A percentile compares a stretch with the other conserved stretches of the same genome.
Evolutionary conservation across 2,888 invertebrate species (phyloP).

Genomic region (Eristalis tenax): DNA sequence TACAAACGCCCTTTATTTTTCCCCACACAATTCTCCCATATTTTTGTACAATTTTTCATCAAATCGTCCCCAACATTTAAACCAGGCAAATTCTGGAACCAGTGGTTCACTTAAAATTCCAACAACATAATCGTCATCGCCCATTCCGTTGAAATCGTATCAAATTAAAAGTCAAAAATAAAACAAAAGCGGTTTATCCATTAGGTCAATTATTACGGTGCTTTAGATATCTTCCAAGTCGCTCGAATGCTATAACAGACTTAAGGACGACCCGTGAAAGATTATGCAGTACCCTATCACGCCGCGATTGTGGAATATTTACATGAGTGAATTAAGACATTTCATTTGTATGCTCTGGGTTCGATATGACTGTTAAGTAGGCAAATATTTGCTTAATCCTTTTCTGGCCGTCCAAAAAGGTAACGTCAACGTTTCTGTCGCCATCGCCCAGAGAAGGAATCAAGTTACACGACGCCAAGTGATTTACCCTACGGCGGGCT

Average conservation of each 20-base stretch:
- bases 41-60: background rate
- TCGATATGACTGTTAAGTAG: background rate
- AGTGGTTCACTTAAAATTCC: constrained; percentile 32
- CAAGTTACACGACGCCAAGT: background rate
- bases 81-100: constrained; percentile 27
- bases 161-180: constrained; percentile 52
- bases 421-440: background rate
- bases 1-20: background rate
- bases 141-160: constrained; percentile 49
- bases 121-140: constrained; percentile 26
- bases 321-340: no score
- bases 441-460: background rate
- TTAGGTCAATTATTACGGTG: constrained; percentile 58
- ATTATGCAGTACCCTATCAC: background rate
- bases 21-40: background rate
- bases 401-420: background rate
- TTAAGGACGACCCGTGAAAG: background rate
- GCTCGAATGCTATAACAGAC: background rate
- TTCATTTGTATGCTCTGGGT: background rate
- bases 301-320: no score
- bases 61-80: background rate
- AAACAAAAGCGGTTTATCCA: constrained; percentile 51
- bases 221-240: constrained; percentile 11
- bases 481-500: background rate
- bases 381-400: background rate